Conservation (phyloP, 2,113 vertebrate genomes). For the Salminus brasiliensis region DNA sequence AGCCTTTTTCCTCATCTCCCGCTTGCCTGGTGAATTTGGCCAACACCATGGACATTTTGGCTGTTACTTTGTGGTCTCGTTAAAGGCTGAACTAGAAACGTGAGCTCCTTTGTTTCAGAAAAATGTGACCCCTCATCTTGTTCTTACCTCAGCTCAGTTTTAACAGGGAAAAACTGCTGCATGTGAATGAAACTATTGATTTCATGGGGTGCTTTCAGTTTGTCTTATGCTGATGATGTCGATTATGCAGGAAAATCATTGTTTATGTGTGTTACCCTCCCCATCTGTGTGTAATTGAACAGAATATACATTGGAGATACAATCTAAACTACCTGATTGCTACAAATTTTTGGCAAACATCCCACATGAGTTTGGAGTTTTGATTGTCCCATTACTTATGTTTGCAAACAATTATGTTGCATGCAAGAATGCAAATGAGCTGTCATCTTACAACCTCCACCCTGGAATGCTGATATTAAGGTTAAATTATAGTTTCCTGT, state of each 20-base stretch:
- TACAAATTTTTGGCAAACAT: too few relatives aligned
- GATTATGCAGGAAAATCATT: not conserved
- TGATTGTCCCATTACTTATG: too few relatives aligned
- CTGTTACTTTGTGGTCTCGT: slow-evolving; percentile 5
- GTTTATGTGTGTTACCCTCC: too few relatives aligned
- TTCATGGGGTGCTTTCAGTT: not conserved
- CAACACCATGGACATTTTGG: slow-evolving; percentile 19
- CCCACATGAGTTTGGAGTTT: too few relatives aligned
- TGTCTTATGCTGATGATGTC: not conserved
- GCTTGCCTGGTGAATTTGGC: slow-evolving; percentile 35
- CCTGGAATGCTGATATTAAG: too few relatives aligned
- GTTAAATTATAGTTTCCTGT: too few relatives aligned
- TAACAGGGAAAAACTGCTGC: not conserved
- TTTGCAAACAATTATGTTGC: too few relatives aligned
- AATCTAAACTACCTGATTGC: too few relatives aligned
- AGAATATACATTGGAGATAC: too few relatives aligned
- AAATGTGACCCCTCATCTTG: slow-evolving; percentile 21
- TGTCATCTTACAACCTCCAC: too few relatives aligned
- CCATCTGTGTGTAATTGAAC: too few relatives aligned
- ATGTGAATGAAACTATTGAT: not conserved
- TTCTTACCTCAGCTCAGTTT: not conserved
- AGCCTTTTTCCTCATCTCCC: slow-evolving; percentile 46
- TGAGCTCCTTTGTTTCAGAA: slow-evolving; percentile 31
- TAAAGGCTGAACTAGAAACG: slow-evolving; percentile 7
- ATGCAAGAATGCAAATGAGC: too few relatives aligned